These are phyloP conservation scores for Proisotoma minuta DNA, from an alignment of 2,888 invertebrate genomes.

Conservation along the genomic window DNA sequence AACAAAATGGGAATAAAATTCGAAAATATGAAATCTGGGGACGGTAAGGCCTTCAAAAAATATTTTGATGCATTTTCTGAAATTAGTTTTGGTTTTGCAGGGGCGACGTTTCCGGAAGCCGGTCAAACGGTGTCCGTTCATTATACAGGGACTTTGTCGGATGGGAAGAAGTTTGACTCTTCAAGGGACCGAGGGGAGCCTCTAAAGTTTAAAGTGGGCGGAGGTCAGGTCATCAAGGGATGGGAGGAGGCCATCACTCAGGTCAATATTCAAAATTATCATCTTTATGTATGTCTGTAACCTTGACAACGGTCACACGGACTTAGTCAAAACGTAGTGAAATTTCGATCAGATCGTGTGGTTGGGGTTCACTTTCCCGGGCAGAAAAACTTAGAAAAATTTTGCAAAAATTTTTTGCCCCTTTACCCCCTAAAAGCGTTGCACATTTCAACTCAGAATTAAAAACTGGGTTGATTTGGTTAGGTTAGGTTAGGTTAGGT, in stretches of 20 bases:
- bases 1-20: slow-evolving; percentile 51
- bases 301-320: too few relatives aligned
- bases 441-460: too few relatives aligned
- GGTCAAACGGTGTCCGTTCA: slow-evolving; percentile 58
- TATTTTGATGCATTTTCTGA: neutral
- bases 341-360: too few relatives aligned
- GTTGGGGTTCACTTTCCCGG: too few relatives aligned
- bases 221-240: slow-evolving; percentile 56
- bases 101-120: slow-evolving; percentile 53
- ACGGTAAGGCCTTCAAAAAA: slow-evolving; percentile 48
- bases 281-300: too few relatives aligned
- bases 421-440: too few relatives aligned
- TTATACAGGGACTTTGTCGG: slow-evolving; percentile 54
- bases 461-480: too few relatives aligned
- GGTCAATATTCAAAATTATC: too few relatives aligned
- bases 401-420: too few relatives aligned
- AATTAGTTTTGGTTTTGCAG: slow-evolving; percentile 40
- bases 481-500: too few relatives aligned
- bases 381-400: too few relatives aligned
- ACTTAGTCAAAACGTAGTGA: too few relatives aligned
- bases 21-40: slow-evolving; percentile 50
- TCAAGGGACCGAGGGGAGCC: slow-evolving; percentile 56
- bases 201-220: slow-evolving; percentile 56
- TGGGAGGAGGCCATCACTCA: slow-evolving; percentile 57
- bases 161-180: slow-evolving; percentile 56